A percentile compares a stretch with the other conserved stretches of the same genome.
These are phyloP conservation scores for Hydrozoanthus gracilis DNA, from an alignment of 92 coral and sea anemone species.

Conservation along the genomic window DNA sequence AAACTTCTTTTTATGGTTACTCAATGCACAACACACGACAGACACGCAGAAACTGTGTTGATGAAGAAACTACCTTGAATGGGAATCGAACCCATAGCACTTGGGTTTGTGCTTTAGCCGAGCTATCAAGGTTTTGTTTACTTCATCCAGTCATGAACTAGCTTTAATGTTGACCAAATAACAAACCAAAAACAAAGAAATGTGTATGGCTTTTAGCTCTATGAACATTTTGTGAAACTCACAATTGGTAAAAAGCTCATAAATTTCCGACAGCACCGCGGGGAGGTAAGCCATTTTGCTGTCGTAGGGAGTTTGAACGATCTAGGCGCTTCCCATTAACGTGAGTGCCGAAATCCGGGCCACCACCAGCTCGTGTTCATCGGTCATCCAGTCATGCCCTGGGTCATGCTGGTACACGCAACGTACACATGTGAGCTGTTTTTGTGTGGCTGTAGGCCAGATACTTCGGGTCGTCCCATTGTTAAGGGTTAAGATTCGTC, in stretches of 20 bases:
- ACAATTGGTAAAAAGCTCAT: too few species aligned
- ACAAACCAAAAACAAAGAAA: not conserved
- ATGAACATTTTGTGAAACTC: not conserved
- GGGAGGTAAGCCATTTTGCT: too few species aligned
- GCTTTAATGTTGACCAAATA: not conserved
- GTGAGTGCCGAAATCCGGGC: too few species aligned
- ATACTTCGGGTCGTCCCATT: too few species aligned
- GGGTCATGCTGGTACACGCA: not conserved
- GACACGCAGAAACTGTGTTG: not conserved
- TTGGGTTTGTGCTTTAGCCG: conserved; percentile 1
- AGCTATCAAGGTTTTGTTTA: not conserved
- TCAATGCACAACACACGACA: not conserved
- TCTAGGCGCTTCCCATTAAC: not conserved
- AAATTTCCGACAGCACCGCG: too few species aligned
- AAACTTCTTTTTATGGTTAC: too few species aligned
- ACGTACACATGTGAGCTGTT: not conserved
- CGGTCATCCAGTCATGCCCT: too few species aligned
- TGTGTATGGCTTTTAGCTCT: too few species aligned
- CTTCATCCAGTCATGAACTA: not conserved
- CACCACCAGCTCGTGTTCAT: too few species aligned
- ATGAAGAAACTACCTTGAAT: not conserved
- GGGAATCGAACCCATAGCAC: not conserved
- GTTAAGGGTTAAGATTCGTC: too few species aligned
- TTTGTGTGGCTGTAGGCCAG: not conserved
- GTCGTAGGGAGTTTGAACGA: not conserved